Base-by-base conservation (phyloP, 2,113 vertebrate species). In the Syrmaticus mikado region DNA sequence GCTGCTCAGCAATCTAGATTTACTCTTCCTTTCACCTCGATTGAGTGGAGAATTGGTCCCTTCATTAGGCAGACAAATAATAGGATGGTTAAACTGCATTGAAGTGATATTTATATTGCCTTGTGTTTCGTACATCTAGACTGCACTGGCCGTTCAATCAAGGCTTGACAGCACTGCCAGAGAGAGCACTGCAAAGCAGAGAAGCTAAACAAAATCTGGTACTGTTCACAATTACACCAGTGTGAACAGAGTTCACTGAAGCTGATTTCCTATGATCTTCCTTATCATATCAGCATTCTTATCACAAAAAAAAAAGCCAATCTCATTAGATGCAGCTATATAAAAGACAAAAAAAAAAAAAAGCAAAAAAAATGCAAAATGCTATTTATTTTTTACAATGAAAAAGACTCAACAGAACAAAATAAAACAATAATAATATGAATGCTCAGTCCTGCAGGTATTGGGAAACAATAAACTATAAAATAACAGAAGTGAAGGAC, bases 81-180 rank as follows among this genome's bases (percentile, higher is more conserved):
- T 73, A 65, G 11, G 83, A 15, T 53, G 85, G 28, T 72, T 85
- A 64, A 87, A 67, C 25, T 61, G 32, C 36, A 43, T 43, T n/a
- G 55, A 72, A 55, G 22, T 65, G 27, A 48, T 72, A 78, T 38
- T 85, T 85, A 14, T 75, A 45, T 80, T 85, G 88, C 24, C 58
- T 70, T 64, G 27, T 46, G 52, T 41, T 72, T 53, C 38, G 13
- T 40, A 60, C 10, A 58, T 34, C 60, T 48, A 25, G 64, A 55
- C 43, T n/a, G 27, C 40, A 25, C 40, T 88, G 72, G 34, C 78
- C 65, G 40, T 53, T 94, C 90, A 92, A 93, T 94, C 70, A 81
- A 83, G 53, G 46, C 48, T 85, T 89, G 72, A 53, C 73, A 81
- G 68, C 27, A 72, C 81, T 89, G 53, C 81, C 65, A 94, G 68